phyloP scores from a whole-genome alignment of 2,113 vertebrate genomes.

The Synchiropus splendidus region DNA sequence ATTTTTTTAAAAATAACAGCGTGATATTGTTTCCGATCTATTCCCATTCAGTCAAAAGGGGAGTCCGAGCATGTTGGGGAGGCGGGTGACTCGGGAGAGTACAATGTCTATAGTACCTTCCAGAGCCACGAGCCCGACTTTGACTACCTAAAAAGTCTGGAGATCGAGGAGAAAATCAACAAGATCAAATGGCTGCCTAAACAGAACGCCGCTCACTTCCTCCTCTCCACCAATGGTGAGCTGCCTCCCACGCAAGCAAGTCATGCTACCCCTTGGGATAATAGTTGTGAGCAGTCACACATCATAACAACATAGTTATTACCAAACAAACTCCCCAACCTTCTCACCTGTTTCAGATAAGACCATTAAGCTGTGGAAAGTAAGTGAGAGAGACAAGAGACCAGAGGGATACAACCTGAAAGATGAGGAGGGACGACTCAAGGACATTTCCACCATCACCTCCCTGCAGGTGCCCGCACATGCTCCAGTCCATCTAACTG shows the following conservation, averaged over 20 bases:
- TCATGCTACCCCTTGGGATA: too few relatives aligned
- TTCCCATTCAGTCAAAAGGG: slow-evolving; percentile 72
- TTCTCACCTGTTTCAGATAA: slow-evolving; percentile 71
- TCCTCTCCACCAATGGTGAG: slow-evolving; percentile 93
- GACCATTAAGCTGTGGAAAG: slow-evolving; percentile 97
- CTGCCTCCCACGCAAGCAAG: too few relatives aligned
- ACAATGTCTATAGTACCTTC: slow-evolving; percentile 98
- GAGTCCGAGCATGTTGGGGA: slow-evolving; percentile 80
- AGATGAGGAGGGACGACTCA: slow-evolving; percentile 91
- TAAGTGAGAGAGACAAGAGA: slow-evolving; percentile 90
- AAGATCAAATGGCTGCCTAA: slow-evolving; percentile 96
- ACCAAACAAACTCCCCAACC: slow-evolving; percentile 7
- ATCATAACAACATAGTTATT: too few relatives aligned
- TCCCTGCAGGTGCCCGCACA: slow-evolving; percentile 77
- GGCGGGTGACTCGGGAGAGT: slow-evolving; percentile 84
- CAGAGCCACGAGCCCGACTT: slow-evolving; percentile 98
- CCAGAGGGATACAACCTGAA: slow-evolving; percentile 97
- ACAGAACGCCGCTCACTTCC: slow-evolving; percentile 91
- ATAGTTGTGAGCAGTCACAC: too few relatives aligned
- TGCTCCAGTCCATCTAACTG: slow-evolving; percentile 1
- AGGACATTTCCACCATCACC: slow-evolving; percentile 90
- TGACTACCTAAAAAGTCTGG: slow-evolving; percentile 96
- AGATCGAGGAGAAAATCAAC: slow-evolving; percentile 98
- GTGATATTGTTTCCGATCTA: too few relatives aligned
- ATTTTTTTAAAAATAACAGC: too few relatives aligned